Conservation (phyloP, 2,113 vertebrate species). For the Bothrops jararaca region DNA sequence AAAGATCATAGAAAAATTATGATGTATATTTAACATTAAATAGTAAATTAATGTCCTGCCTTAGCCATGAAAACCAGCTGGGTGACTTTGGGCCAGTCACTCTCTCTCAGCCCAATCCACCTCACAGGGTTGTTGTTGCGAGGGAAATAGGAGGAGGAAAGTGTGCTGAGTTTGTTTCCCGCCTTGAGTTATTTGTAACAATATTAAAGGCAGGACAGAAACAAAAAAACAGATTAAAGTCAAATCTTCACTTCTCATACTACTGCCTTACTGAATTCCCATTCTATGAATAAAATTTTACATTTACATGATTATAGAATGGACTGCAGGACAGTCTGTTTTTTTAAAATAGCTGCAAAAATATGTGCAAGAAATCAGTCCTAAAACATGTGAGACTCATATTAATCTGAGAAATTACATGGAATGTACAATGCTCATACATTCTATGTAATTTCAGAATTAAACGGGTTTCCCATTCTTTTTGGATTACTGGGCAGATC, state of each 20-base stretch:
- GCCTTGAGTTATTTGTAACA: background rate
- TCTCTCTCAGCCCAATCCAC: background rate
- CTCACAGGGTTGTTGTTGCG: background rate
- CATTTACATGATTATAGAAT: background rate
- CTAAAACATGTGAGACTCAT: background rate
- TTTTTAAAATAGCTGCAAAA: background rate
- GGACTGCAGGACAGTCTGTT: background rate
- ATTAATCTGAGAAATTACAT: background rate
- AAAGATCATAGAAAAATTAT: background rate
- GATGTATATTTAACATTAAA: background rate
- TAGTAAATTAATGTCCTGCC: background rate
- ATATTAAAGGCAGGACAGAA: background rate
- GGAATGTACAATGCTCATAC: background rate
- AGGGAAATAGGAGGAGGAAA: background rate
- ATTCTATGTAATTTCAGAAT: slow-evolving; percentile 1
- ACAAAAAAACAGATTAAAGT: background rate
- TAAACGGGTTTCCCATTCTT: background rate
- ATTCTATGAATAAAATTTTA: background rate
- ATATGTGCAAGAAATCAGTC: background rate
- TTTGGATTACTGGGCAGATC: background rate
- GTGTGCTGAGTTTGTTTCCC: background rate
- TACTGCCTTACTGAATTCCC: background rate
- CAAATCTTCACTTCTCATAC: background rate
- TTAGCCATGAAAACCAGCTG: background rate
- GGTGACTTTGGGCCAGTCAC: background rate